A percentile compares a stretch with the other conserved stretches of the same genome.
Conservation (phyloP, 1,140 invertebrate species). For the Psix sp. region DNA sequence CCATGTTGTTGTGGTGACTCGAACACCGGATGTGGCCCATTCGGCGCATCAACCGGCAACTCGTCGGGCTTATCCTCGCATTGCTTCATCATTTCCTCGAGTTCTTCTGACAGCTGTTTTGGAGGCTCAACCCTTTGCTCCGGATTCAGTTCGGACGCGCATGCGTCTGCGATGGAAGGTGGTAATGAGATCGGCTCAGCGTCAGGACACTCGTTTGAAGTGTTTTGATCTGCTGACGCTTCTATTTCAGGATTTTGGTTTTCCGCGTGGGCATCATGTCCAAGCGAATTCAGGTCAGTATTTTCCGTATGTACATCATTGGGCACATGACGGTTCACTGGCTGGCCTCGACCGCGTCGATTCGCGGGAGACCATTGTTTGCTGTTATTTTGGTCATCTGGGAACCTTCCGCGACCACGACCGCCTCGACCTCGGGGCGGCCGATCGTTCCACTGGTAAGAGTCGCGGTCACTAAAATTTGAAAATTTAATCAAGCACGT, state of each 20-base stretch:
- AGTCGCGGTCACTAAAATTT: conserved; percentile 34
- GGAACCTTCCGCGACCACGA: conserved; percentile 60
- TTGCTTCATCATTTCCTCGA: conserved; percentile 61
- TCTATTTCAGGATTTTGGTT: no score
- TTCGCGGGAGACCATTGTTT: conserved; percentile 59
- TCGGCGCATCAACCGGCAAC: conserved; percentile 19
- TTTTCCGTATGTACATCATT: no score
- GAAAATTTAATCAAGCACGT: no score
- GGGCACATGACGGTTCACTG: conserved; percentile 45
- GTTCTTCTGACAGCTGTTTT: conserved; percentile 63
- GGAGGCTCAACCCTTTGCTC: conserved; percentile 40
- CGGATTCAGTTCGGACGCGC: not conserved
- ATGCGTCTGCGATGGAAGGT: not conserved
- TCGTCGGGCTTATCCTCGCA: conserved; percentile 40
- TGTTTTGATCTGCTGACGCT: no score
- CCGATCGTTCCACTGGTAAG: conserved; percentile 66
- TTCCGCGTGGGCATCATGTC: no score
- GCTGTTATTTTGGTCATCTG: conserved; percentile 63
- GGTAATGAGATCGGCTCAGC: not conserved
- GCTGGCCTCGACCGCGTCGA: conserved; percentile 55
- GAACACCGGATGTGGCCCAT: conserved; percentile 53
- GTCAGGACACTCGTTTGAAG: no score
- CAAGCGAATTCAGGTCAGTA: no score
- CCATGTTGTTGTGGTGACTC: conserved; percentile 57
- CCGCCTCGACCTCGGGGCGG: conserved; percentile 63